Percentiles rank a stretch among this genome's conserved stretches.
These are phyloP conservation scores for Chloroclysta siterata DNA, from an alignment of 2,888 invertebrate species.

Conservation along the genomic window DNA sequence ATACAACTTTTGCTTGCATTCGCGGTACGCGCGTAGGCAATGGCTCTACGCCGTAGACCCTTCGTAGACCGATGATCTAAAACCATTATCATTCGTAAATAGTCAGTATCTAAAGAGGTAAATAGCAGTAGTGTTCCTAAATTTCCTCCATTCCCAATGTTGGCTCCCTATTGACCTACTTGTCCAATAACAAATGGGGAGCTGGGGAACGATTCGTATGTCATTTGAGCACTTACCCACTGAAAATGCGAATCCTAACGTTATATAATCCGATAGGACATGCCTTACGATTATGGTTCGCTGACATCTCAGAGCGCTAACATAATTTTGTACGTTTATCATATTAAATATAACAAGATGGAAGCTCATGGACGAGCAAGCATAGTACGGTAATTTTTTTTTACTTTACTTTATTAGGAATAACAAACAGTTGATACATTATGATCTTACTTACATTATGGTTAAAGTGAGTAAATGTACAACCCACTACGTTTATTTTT, in stretches of 20 bases:
- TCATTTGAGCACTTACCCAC: slow-evolving; percentile 12
- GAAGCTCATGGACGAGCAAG: too few species aligned
- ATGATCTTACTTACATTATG: too few species aligned
- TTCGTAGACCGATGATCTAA: not conserved
- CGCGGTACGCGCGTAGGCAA: not conserved
- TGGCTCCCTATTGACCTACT: slow-evolving; percentile 16
- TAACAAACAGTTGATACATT: too few species aligned
- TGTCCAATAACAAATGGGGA: slow-evolving; percentile 15
- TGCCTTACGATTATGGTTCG: not conserved
- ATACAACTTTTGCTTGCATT: too few species aligned
- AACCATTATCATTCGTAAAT: not conserved
- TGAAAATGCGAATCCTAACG: slow-evolving; percentile 7
- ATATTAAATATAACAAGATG: too few species aligned
- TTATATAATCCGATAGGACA: not conserved
- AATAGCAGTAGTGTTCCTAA: slow-evolving; percentile 1
- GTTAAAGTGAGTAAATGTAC: too few species aligned
- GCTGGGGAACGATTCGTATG: slow-evolving; percentile 17
- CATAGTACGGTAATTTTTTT: too few species aligned
- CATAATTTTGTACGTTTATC: too few species aligned
- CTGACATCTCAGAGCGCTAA: too few species aligned
- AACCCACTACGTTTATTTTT: too few species aligned
- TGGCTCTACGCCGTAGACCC: slow-evolving; percentile 15
- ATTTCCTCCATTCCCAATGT: slow-evolving; percentile 6
- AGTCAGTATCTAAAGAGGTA: not conserved
- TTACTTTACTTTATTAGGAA: too few species aligned